These are phyloP conservation scores for Steinernema carpocapsae DNA, from an alignment of 2,888 invertebrate genomes.

Conservation along the genomic window DNA sequence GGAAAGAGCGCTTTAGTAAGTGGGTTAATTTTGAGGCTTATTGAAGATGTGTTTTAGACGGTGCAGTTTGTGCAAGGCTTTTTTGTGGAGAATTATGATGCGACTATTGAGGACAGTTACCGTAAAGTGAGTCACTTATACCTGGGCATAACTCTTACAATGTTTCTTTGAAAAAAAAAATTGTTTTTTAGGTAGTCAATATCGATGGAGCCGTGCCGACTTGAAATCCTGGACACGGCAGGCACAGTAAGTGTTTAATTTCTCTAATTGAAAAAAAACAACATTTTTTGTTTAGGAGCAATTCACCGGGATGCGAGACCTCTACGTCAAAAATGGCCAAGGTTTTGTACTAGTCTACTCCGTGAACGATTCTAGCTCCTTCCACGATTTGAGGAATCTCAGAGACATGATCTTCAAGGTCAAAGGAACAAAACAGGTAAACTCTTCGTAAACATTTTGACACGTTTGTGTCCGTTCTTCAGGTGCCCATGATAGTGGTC, in stretches of 20 bases:
- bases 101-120: slow-evolving; percentile 99
- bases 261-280: not conserved
- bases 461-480: slow-evolving; percentile 34
- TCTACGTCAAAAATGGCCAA: slow-evolving; percentile 99
- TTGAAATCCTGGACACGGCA: slow-evolving; percentile 98
- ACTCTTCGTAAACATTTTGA: not conserved
- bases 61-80: slow-evolving; percentile 97
- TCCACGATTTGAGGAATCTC: slow-evolving; percentile 96
- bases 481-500: slow-evolving; percentile 91
- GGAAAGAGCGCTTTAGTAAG: slow-evolving; percentile 88
- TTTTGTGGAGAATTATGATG: slow-evolving; percentile 98
- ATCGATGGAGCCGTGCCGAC: slow-evolving; percentile 92
- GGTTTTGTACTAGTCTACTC: slow-evolving; percentile 98
- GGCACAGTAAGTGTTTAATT: slow-evolving; percentile 80
- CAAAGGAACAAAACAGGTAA: slow-evolving; percentile 73
- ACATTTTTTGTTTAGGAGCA: slow-evolving; percentile 77
- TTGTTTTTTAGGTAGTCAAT: slow-evolving; percentile 81
- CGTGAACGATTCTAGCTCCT: slow-evolving; percentile 98
- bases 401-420: slow-evolving; percentile 96
- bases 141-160: not conserved
- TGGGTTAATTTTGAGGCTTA: slow-evolving; percentile 8
- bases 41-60: slow-evolving; percentile 75
- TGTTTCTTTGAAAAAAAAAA: not conserved
- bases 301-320: slow-evolving; percentile 99
- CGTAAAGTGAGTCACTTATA: slow-evolving; percentile 75